Evolutionary conservation across 2,797 vertebrate genomes (phyloP).

Genomic region (Triplophysa bombifrons): DNA sequence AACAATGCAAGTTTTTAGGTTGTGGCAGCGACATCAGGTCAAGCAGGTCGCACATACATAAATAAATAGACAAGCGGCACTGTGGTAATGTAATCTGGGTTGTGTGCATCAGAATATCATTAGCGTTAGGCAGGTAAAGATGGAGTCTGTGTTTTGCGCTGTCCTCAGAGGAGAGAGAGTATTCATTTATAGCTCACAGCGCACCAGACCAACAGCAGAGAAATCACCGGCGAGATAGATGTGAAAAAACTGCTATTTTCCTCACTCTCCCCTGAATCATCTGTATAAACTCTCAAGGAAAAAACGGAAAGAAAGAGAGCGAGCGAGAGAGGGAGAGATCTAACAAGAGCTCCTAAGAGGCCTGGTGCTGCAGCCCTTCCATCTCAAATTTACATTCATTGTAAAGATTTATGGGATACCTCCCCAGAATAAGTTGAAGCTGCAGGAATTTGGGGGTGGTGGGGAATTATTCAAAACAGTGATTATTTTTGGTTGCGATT

Average conservation of each 20-base stretch:
- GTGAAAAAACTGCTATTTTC: slow-evolving; percentile 56
- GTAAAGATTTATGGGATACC: slow-evolving; percentile 98
- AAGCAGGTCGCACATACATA: background rate
- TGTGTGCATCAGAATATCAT: slow-evolving; percentile 20
- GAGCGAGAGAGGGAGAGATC: slow-evolving; percentile 31
- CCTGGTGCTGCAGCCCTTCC: slow-evolving; percentile 76
- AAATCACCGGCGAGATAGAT: slow-evolving; percentile 58
- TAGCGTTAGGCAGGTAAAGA: slow-evolving; percentile 44
- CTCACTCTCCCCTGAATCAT: slow-evolving; percentile 64
- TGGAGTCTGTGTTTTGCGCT: slow-evolving; percentile 18
- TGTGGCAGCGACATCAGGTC: background rate
- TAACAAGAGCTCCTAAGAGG: slow-evolving; percentile 73
- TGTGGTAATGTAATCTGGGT: slow-evolving; percentile 11
- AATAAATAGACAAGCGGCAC: background rate
- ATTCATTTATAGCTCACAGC: slow-evolving; percentile 56
- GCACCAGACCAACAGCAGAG: slow-evolving; percentile 55
- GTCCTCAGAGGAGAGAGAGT: slow-evolving; percentile 37
- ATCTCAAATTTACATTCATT: slow-evolving; percentile 92
- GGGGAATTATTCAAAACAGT: slow-evolving; percentile 95
- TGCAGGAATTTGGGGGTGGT: slow-evolving; percentile 82
- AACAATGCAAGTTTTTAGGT: background rate
- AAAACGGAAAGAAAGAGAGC: slow-evolving; percentile 24
- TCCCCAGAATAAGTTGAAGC: slow-evolving; percentile 89
- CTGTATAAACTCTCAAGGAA: slow-evolving; percentile 63
- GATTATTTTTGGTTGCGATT: slow-evolving; percentile 97